Percentiles rank a stretch among this genome's conserved stretches.
These are phyloP conservation scores for Lasioglossum zephyrum DNA, from an alignment of 2,888 invertebrate genomes.

Conservation along the genomic window DNA sequence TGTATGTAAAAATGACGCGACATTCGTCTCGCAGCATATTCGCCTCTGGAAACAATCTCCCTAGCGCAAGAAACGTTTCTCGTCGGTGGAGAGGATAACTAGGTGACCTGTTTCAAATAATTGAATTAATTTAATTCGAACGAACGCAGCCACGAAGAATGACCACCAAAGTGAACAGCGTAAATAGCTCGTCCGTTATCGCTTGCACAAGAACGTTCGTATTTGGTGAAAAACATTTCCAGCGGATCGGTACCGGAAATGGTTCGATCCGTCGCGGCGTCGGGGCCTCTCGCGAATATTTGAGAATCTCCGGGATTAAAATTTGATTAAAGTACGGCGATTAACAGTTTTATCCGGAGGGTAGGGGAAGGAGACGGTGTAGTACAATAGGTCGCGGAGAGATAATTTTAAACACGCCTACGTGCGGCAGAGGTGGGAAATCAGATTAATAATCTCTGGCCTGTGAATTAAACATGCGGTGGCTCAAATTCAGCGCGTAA, in stretches of 20 bases:
- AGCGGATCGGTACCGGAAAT: background rate
- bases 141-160: background rate
- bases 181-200: background rate
- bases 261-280: background rate
- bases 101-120: background rate
- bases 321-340: background rate
- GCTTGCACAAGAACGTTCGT: background rate
- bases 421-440: constrained; percentile 32
- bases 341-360: constrained; percentile 1
- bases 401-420: constrained; percentile 32
- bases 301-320: background rate
- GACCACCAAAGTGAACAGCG: background rate
- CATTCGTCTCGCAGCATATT: too few species aligned
- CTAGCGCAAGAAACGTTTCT: background rate
- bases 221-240: background rate
- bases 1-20: too few species aligned
- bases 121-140: background rate
- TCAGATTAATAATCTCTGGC: constrained; percentile 53
- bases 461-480: constrained; percentile 60
- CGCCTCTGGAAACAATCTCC: too few species aligned
- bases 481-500: constrained; percentile 60
- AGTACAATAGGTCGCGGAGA: background rate
- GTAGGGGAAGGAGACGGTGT: too few species aligned
- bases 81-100: background rate
- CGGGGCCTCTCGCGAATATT: background rate